phyloP scores from a whole-genome alignment of 2,888 invertebrate species.

The Trilocha varians region DNA sequence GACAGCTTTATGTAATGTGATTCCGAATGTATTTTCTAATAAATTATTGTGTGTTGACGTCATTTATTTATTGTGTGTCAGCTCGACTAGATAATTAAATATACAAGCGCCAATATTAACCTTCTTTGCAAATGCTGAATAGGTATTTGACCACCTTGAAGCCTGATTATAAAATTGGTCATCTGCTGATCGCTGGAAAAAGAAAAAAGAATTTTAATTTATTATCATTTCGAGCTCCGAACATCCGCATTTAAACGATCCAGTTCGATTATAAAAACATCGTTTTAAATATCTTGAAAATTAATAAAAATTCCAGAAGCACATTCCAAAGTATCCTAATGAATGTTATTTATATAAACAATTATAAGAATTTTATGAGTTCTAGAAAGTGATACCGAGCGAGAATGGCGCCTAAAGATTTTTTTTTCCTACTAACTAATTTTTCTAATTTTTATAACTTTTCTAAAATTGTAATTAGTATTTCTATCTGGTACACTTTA shows the following conservation, averaged over 20 bases:
- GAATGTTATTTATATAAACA: too few relatives aligned
- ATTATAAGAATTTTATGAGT: too few relatives aligned
- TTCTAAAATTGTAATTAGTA: too few relatives aligned
- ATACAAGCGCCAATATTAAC: background rate
- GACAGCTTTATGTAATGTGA: too few relatives aligned
- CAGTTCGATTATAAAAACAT: background rate
- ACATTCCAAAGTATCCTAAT: too few relatives aligned
- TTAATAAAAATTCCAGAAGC: background rate
- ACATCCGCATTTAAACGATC: background rate
- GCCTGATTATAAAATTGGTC: background rate
- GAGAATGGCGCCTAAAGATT: too few relatives aligned
- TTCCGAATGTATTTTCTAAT: too few relatives aligned
- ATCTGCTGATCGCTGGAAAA: background rate
- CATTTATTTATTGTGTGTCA: conserved; percentile 1
- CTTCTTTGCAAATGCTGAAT: conserved; percentile 1
- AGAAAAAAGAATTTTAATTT: background rate
- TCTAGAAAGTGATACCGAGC: too few relatives aligned
- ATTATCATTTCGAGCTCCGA: background rate
- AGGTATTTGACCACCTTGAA: background rate
- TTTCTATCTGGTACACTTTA: too few relatives aligned
- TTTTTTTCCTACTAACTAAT: too few relatives aligned
- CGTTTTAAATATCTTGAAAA: background rate
- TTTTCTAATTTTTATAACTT: too few relatives aligned
- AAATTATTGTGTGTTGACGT: too few relatives aligned
- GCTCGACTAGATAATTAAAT: background rate